A percentile compares a stretch with the other conserved stretches of the same genome.
These are phyloP conservation scores for Remorina albescens DNA, from an alignment of 2,797 vertebrate species.

Conservation along the genomic window DNA sequence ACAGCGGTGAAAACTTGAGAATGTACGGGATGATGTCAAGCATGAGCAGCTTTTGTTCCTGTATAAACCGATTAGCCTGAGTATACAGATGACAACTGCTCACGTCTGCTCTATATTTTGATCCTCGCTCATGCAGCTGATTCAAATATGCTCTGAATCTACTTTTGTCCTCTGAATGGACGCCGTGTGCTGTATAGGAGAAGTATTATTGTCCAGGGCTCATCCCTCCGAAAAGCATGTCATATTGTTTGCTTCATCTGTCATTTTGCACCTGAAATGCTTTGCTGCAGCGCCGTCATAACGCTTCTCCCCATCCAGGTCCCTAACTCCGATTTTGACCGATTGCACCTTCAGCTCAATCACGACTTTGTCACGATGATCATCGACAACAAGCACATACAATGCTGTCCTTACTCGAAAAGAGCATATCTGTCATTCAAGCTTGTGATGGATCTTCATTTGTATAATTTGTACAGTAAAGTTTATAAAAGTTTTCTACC, in stretches of 20 bases:
- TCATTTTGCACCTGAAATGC: conserved; percentile 32
- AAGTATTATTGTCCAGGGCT: conserved; percentile 42
- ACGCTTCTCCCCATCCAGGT: conserved; percentile 23
- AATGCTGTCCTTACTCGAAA: conserved; percentile 59
- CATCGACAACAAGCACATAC: conserved; percentile 25
- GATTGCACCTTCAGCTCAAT: conserved; percentile 30
- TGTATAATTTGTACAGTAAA: conserved; percentile 97
- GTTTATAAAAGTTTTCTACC: conserved; percentile 97
- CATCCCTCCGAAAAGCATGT: conserved; percentile 22
- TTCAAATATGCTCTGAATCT: conserved; percentile 56
- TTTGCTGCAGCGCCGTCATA: conserved; percentile 50
- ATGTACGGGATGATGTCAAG: conserved; percentile 71
- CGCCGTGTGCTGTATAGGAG: conserved; percentile 25
- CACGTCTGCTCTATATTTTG: conserved; percentile 17
- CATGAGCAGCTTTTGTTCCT: conserved; percentile 36
- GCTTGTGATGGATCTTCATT: conserved; percentile 81
- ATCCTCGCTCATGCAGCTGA: conserved; percentile 20
- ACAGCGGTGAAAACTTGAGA: conserved; percentile 52
- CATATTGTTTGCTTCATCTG: conserved; percentile 20
- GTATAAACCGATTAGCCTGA: conserved; percentile 38
- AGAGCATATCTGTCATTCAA: conserved; percentile 78
- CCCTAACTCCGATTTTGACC: conserved; percentile 22
- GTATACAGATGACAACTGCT: conserved; percentile 26
- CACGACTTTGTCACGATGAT: conserved; percentile 12
- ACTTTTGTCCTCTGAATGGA: conserved; percentile 29